Evolutionary conservation across 2,797 vertebrate species (phyloP).

Genomic region (Gymnopithys bicolor): DNA sequence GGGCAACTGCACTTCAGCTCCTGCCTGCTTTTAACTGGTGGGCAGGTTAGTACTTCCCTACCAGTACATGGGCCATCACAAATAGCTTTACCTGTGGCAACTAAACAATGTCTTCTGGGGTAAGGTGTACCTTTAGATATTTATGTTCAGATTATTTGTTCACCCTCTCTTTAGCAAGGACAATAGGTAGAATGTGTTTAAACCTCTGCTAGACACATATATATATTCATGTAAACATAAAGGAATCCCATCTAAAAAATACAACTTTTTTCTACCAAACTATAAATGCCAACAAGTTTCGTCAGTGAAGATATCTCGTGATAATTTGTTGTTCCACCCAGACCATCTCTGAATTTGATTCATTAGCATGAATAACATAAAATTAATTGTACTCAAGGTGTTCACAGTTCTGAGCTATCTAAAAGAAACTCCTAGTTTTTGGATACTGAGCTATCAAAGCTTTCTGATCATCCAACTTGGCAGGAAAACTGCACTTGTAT

Average conservation of each 20-base stretch:
- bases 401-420: not conserved
- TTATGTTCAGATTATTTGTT: not conserved
- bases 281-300: not conserved
- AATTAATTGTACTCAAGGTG: not conserved
- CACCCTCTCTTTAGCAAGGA: not conserved
- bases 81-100: not conserved
- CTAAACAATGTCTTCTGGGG: not conserved
- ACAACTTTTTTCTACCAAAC: not conserved
- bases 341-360: not conserved
- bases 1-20: not conserved
- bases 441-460: not conserved
- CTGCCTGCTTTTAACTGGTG: not conserved
- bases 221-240: slow-evolving; percentile 1
- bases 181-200: not conserved
- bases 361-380: not conserved
- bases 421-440: not conserved
- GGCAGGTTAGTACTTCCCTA: not conserved
- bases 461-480: not conserved
- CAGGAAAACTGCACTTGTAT: not conserved
- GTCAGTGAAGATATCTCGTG: not conserved
- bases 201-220: not conserved
- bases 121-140: not conserved
- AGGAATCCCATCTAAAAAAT: slow-evolving; percentile 4
- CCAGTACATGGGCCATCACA: not conserved
- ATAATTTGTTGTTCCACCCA: slow-evolving; percentile 5